These are phyloP conservation scores for Endomychus coccineus DNA, from an alignment of 2,888 invertebrate species.

Conservation along the genomic window DNA sequence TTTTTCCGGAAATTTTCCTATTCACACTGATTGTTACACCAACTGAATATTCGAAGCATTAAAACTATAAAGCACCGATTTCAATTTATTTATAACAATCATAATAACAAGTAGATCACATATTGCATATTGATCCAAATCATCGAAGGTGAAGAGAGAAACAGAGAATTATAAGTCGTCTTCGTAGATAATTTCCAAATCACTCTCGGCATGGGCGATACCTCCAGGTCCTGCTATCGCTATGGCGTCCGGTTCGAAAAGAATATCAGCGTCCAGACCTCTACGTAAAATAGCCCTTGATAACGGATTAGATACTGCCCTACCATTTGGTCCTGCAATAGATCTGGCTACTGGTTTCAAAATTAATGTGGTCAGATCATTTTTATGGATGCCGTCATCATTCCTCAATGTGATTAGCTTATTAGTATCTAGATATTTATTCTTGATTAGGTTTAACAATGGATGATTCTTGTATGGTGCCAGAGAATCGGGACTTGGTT, in stretches of 20 bases:
- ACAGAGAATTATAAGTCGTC: no score
- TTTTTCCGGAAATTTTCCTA: no score
- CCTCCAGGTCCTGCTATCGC: conserved; percentile 71
- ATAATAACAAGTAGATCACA: no score
- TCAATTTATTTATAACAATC: no score
- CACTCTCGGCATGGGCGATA: conserved; percentile 67
- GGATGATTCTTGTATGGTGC: conserved; percentile 36
- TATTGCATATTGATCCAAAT: no score
- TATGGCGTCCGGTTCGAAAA: conserved; percentile 60
- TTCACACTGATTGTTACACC: no score
- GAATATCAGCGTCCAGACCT: conserved; percentile 54
- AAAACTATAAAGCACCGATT: no score
- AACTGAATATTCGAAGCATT: no score
- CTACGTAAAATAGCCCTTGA: conserved; percentile 57
- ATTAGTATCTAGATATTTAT: conserved; percentile 29
- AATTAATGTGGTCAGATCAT: conserved; percentile 43
- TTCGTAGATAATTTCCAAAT: conserved; percentile 49
- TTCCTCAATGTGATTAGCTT: conserved; percentile 32
- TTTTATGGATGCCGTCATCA: conserved; percentile 16
- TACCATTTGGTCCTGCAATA: conserved; percentile 56
- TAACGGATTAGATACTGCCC: conserved; percentile 62
- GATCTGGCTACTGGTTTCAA: conserved; percentile 62
- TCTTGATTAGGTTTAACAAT: conserved; percentile 35
- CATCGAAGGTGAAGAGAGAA: no score
- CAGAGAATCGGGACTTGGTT: conserved; percentile 14